These are phyloP conservation scores for Thymelicus sylvestris DNA, from an alignment of 2,888 invertebrate genomes.

Conservation along the genomic window DNA sequence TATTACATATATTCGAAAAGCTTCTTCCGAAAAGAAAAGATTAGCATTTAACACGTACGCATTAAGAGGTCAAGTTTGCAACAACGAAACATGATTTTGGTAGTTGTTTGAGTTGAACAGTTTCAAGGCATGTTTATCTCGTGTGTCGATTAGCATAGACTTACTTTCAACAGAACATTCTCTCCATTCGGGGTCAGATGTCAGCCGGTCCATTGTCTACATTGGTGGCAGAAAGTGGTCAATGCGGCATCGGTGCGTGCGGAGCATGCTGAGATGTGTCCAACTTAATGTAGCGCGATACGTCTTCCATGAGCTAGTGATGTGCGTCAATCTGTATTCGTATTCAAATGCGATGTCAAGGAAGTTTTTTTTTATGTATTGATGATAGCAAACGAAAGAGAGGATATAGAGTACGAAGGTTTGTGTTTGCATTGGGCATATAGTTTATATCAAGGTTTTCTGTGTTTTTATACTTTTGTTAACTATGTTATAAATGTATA, in stretches of 20 bases:
- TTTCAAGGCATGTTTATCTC: constrained; percentile 16
- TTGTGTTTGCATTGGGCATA: no score
- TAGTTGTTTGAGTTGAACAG: neutral
- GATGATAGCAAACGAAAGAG: no score
- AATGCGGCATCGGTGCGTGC: constrained; percentile 18
- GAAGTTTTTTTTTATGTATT: no score
- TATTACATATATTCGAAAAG: no score
- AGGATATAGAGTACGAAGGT: no score
- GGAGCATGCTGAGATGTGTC: constrained; percentile 22
- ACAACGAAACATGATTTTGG: neutral
- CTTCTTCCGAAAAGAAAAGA: no score
- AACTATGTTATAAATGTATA: no score
- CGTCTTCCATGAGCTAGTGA: constrained; percentile 4
- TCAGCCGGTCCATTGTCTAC: constrained; percentile 28
- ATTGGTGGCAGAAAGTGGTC: constrained; percentile 23
- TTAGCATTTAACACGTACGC: no score
- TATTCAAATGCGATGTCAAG: neutral
- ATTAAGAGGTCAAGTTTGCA: no score
- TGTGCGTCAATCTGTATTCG: neutral
- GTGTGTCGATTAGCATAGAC: constrained; percentile 18
- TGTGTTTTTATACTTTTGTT: no score
- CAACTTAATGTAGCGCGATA: neutral
- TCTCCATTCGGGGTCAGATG: constrained; percentile 33
- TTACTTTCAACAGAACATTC: constrained; percentile 13
- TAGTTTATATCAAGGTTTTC: no score